A percentile compares a stretch with the other conserved stretches of the same genome.
phyloP scores from a whole-genome alignment of 2,888 invertebrate genomes.

The Tenodera sinensis region DNA sequence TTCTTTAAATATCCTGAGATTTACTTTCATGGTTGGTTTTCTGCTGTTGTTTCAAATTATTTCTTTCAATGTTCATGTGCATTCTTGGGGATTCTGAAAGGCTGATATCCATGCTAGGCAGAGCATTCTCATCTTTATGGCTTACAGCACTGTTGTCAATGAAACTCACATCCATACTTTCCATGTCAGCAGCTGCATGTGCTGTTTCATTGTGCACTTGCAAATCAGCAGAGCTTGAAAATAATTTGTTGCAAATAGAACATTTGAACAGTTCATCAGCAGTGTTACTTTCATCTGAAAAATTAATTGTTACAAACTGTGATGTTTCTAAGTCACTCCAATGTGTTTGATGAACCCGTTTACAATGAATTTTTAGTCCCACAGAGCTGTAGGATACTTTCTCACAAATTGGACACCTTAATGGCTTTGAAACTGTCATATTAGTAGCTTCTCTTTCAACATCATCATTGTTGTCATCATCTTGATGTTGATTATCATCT shows the following conservation, averaged over 20 bases:
- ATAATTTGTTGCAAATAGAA: too few species aligned
- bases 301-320: neutral
- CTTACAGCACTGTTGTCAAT: neutral
- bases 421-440: neutral
- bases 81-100: neutral
- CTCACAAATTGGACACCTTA: neutral
- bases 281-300: neutral
- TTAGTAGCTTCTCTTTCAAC: neutral
- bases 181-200: neutral
- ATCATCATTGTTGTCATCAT: neutral
- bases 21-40: neutral
- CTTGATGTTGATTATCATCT: too few species aligned
- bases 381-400: neutral
- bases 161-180: neutral
- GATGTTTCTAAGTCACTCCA: neutral
- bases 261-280: neutral
- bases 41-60: neutral
- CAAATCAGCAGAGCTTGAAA: too few species aligned
- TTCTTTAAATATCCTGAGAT: neutral
- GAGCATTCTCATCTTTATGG: neutral
- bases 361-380: neutral
- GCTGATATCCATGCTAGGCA: neutral
- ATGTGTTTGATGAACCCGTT: neutral
- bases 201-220: neutral
- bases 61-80: neutral